These are phyloP conservation scores for Cataglyphis cursor DNA, from an alignment of 2,888 invertebrate genomes.

Conservation along the genomic window DNA sequence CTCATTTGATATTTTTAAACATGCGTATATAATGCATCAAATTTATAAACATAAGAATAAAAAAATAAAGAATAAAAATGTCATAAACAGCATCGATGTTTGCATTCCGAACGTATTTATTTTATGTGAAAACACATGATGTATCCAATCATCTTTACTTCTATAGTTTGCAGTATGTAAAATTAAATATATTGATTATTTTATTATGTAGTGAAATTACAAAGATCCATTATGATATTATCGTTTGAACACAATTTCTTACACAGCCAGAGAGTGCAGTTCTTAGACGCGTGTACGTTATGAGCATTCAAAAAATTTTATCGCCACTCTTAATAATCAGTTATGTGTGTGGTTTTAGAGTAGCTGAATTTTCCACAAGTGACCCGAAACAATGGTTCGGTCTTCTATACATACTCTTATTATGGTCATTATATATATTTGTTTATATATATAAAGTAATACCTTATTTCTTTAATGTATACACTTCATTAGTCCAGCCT, in stretches of 20 bases:
- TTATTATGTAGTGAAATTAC: background rate
- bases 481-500: background rate
- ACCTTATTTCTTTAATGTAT: background rate
- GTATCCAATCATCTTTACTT: background rate
- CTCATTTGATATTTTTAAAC: too few relatives aligned
- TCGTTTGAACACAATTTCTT: background rate
- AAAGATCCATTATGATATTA: background rate
- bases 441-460: background rate
- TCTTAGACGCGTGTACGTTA: too few relatives aligned
- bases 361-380: background rate
- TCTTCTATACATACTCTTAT: background rate
- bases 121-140: background rate
- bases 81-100: background rate
- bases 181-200: conserved; percentile 25
- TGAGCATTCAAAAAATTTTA: too few relatives aligned
- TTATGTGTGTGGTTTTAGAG: background rate
- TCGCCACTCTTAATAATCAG: background rate
- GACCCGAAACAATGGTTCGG: background rate
- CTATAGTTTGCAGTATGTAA: background rate
- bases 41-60: background rate
- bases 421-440: background rate
- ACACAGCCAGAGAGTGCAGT: too few relatives aligned
- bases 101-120: background rate
- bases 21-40: too few relatives aligned
- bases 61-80: background rate